phyloP scores from a whole-genome alignment of 2,113 vertebrate genomes.

The Pachycephala philippinensis region DNA sequence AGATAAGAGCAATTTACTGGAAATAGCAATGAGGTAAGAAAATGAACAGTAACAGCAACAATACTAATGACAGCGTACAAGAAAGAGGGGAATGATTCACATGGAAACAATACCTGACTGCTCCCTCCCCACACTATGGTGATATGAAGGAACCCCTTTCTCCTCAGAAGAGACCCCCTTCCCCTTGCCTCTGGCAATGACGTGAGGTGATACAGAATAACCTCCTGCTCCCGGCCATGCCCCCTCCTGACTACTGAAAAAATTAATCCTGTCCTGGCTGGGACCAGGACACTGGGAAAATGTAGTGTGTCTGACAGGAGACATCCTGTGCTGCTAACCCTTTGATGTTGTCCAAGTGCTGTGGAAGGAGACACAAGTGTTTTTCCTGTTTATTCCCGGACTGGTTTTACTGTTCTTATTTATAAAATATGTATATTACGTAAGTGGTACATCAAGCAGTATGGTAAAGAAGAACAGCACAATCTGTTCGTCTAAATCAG shows the following conservation, averaged over 20 bases:
- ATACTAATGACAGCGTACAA: background rate
- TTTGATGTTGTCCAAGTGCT: background rate
- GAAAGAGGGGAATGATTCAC: background rate
- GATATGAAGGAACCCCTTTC: too few relatives aligned
- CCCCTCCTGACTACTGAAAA: background rate
- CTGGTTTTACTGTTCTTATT: background rate
- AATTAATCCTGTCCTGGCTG: background rate
- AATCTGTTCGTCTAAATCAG: background rate
- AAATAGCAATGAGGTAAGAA: background rate
- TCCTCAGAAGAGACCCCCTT: background rate
- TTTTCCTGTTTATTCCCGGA: background rate
- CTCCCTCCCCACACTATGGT: background rate
- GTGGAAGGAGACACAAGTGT: background rate
- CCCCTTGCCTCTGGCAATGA: background rate
- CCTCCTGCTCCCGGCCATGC: background rate
- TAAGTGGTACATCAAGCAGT: background rate
- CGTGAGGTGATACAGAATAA: rapidly evolving
- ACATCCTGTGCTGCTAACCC: background rate
- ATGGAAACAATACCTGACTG: background rate
- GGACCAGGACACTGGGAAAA: background rate
- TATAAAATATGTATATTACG: background rate
- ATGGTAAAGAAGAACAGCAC: background rate
- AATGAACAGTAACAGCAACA: background rate
- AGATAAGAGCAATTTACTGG: background rate
- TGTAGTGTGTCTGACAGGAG: background rate